A percentile compares a stretch with the other conserved stretches of the same genome.
Evolutionary conservation across 2,113 vertebrate genomes (phyloP).

Genomic region (Setophaga petechia): DNA sequence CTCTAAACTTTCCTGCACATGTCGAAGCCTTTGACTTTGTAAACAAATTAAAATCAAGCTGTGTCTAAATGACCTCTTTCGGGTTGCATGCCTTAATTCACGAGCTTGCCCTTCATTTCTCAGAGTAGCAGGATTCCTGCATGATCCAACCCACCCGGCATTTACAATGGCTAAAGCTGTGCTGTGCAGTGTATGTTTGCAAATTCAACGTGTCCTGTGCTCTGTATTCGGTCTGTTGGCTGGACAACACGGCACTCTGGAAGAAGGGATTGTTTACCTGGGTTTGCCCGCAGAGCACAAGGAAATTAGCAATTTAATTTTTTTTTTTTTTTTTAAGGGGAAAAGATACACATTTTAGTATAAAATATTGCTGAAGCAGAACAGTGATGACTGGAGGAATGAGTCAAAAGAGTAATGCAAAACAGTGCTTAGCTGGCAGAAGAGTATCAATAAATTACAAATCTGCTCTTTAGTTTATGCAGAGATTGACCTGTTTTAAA

Average conservation of each 20-base stretch:
- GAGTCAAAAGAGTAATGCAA: not conserved
- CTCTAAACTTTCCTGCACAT: constrained; percentile 43
- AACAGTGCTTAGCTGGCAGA: constrained; percentile 9
- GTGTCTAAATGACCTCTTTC: constrained; percentile 13
- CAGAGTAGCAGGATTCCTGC: constrained; percentile 23
- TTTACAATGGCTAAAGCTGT: constrained; percentile 20
- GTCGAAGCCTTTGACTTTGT: constrained; percentile 25
- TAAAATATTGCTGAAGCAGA: not conserved
- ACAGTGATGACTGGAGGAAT: not conserved
- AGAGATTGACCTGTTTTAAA: constrained; percentile 20
- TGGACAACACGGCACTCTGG: not conserved
- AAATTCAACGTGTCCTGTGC: not conserved
- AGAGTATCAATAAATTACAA: constrained; percentile 27
- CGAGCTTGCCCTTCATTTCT: constrained; percentile 40
- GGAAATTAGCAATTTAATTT: not conserved
- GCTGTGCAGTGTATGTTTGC: not conserved
- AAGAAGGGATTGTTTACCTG: not conserved
- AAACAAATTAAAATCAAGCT: constrained; percentile 7
- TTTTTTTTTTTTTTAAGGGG: not conserved
- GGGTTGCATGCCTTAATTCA: constrained; percentile 59
- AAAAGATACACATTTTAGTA: not conserved
- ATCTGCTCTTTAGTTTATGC: constrained; percentile 8
- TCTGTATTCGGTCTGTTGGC: not conserved
- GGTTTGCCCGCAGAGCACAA: constrained; percentile 9
- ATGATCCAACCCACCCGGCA: constrained; percentile 21